These are phyloP conservation scores for Drosophila quadrilineata DNA, from an alignment of 1,140 invertebrate genomes.

Conservation along the genomic window DNA sequence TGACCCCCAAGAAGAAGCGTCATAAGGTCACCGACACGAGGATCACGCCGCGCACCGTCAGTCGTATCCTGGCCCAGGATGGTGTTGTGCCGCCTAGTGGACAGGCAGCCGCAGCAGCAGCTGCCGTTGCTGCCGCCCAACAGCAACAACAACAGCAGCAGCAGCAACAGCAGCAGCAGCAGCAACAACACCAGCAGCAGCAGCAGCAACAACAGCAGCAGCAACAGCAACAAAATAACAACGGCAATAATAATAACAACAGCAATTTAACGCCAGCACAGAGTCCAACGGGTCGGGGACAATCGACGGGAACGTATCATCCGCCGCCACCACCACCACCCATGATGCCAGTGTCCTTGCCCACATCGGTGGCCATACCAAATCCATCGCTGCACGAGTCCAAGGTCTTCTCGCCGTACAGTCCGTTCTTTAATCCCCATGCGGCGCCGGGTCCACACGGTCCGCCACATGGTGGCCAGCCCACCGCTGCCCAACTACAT, in stretches of 20 bases:
- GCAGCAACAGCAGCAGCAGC: conserved; percentile 43
- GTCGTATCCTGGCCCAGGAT: conserved; percentile 91
- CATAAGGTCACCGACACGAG: conserved; percentile 98
- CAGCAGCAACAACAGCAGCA: conserved; percentile 33
- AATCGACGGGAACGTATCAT: conserved; percentile 82
- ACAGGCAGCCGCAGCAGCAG: conserved; percentile 42
- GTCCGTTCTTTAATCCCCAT: conserved; percentile 89
- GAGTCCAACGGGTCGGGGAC: conserved; percentile 86
- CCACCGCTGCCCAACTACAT: conserved; percentile 77
- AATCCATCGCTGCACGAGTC: conserved; percentile 97
- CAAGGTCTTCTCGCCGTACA: conserved; percentile 95
- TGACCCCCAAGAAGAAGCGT: conserved; percentile 96
- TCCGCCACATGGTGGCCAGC: conserved; percentile 83
- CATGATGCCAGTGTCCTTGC: conserved; percentile 86
- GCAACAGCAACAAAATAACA: conserved; percentile 40
- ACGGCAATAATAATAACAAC: conserved; percentile 27
- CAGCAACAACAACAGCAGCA: conserved; percentile 45
- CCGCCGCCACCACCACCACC: conserved; percentile 87
- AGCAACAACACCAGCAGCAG: conserved; percentile 30
- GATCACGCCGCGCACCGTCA: conserved; percentile 94
- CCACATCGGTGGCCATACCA: conserved; percentile 96
- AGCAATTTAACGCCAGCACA: conserved; percentile 81
- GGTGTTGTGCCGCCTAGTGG: conserved; percentile 85
- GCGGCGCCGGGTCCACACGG: conserved; percentile 75
- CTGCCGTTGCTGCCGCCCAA: conserved; percentile 40